phyloP scores from a whole-genome alignment of 2,888 invertebrate genomes.

The Apomyelois bistriatella region DNA sequence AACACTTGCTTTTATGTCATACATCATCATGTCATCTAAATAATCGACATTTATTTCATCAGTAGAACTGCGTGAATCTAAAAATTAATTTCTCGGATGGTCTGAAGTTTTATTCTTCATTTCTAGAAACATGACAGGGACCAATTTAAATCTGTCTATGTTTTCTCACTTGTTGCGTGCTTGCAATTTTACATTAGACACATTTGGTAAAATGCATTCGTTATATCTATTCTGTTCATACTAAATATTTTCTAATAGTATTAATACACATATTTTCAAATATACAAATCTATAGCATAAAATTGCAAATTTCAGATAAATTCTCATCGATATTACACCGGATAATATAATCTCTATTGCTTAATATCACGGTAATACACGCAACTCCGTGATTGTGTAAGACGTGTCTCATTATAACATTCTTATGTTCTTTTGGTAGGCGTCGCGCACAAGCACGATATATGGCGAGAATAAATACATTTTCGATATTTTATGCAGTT shows the following conservation, averaged over 20 bases:
- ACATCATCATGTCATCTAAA: background rate
- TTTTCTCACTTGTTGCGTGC: background rate
- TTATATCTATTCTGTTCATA: background rate
- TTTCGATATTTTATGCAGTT: background rate
- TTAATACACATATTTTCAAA: background rate
- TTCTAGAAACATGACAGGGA: background rate
- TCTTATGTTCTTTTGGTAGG: conserved; percentile 3
- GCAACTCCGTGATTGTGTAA: conserved; percentile 1
- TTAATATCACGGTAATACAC: background rate
- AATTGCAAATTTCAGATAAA: background rate
- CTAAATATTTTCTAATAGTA: background rate
- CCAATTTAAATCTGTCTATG: background rate
- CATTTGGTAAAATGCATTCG: background rate
- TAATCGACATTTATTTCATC: background rate
- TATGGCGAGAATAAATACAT: background rate
- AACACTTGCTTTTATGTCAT: background rate
- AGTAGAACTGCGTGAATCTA: background rate
- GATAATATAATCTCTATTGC: background rate
- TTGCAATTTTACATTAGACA: background rate
- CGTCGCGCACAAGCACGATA: background rate
- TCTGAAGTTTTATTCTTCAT: background rate
- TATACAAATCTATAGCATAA: background rate
- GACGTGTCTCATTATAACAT: conserved; percentile 5
- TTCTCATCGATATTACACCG: background rate
- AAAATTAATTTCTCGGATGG: background rate